Evolutionary conservation across 2,888 invertebrate species (phyloP).

Genomic region (Meloe dianella): DNA sequence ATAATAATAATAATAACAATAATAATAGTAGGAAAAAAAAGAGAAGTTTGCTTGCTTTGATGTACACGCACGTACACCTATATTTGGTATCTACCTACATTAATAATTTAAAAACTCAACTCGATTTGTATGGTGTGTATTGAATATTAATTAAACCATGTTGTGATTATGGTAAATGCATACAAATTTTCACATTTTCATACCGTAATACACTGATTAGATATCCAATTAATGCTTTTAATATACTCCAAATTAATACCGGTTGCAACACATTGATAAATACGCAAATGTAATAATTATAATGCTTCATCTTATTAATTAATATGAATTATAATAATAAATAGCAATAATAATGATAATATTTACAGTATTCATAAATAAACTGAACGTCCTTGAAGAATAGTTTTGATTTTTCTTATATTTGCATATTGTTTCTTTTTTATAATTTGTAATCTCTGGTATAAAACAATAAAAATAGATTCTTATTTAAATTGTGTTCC

Average conservation of each 20-base stretch:
- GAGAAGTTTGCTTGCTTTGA: background rate
- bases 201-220: background rate
- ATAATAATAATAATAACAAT: too few species aligned
- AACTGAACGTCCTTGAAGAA: background rate
- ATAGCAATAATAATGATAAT: background rate
- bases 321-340: background rate
- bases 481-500: background rate
- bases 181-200: background rate
- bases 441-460: background rate
- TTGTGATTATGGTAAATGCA: background rate
- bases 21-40: too few species aligned
- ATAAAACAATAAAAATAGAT: background rate
- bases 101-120: constrained; percentile 1
- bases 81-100: constrained; percentile 8
- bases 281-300: background rate
- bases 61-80: background rate
- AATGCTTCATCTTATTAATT: background rate
- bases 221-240: background rate
- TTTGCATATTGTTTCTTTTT: background rate
- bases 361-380: background rate
- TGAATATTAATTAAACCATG: background rate
- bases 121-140: background rate
- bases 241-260: background rate
- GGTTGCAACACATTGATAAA: background rate
- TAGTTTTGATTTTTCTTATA: background rate